Evolutionary conservation across 1,140 invertebrate species (phyloP).

Genomic region (Atta cephalotes): DNA sequence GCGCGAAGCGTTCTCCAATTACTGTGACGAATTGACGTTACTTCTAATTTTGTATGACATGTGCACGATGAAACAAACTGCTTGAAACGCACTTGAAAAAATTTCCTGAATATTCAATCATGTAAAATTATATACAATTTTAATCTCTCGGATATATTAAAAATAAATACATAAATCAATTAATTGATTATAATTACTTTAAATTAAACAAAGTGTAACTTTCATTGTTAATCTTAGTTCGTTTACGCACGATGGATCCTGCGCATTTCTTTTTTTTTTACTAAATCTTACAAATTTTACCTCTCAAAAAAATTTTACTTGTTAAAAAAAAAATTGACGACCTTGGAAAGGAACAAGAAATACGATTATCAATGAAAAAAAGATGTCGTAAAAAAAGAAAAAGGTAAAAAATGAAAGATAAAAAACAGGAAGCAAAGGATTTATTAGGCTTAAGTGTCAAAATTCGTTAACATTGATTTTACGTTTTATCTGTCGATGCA

Average conservation of each 20-base stretch:
- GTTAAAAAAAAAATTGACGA: too few species aligned
- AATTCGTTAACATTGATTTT: neutral
- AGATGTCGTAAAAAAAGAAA: too few species aligned
- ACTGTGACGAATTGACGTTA: slow-evolving; percentile 52
- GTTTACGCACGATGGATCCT: too few species aligned
- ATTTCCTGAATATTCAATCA: neutral
- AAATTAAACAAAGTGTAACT: neutral
- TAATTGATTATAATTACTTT: neutral
- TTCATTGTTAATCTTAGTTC: neutral
- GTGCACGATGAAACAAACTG: slow-evolving; percentile 22
- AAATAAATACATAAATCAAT: neutral
- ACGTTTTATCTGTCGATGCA: neutral
- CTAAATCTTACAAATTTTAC: too few species aligned
- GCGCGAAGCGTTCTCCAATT: slow-evolving; percentile 16
- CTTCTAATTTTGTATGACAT: slow-evolving; percentile 47
- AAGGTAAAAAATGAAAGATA: too few species aligned
- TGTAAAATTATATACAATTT: slow-evolving; percentile 20
- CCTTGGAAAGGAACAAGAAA: too few species aligned
- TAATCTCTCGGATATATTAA: neutral
- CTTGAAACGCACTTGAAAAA: slow-evolving; percentile 16
- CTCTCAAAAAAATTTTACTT: too few species aligned
- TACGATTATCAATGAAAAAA: too few species aligned
- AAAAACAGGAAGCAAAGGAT: too few species aligned
- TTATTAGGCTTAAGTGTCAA: too few species aligned
- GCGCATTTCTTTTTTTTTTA: too few species aligned